A percentile compares a stretch with the other conserved stretches of the same genome.
phyloP scores from a whole-genome alignment of 2,113 vertebrate species.

The Macquaria australasica region DNA sequence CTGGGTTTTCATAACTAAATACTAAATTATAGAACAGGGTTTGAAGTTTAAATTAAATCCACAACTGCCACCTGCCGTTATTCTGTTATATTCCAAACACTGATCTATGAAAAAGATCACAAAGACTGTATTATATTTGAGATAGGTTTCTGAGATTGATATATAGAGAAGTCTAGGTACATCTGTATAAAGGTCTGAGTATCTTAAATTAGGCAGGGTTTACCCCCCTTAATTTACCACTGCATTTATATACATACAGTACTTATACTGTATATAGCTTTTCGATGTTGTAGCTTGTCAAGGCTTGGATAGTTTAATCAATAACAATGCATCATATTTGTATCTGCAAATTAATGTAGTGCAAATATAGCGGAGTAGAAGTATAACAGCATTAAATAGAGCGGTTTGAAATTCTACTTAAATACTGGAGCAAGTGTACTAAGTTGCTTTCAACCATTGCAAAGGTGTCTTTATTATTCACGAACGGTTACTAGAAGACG shows the following conservation, averaged over 20 bases:
- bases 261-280: no score
- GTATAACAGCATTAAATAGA: no score
- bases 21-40: not conserved
- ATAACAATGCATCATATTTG: not conserved
- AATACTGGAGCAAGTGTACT: not conserved
- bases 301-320: not conserved
- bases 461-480: not conserved
- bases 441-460: not conserved
- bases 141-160: not conserved
- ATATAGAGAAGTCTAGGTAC: no score
- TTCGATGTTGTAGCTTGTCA: no score
- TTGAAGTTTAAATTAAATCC: not conserved
- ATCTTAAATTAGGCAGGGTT: no score
- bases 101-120: not conserved
- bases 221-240: not conserved
- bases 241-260: not conserved
- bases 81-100: not conserved
- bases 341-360: not conserved
- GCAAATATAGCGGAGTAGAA: no score
- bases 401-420: not conserved
- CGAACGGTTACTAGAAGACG: not conserved
- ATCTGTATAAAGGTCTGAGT: no score
- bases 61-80: not conserved
- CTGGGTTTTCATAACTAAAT: not conserved
- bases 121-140: not conserved